Conservation (phyloP, 2,888 invertebrate species). For the Lasioglossum villosulum region DNA sequence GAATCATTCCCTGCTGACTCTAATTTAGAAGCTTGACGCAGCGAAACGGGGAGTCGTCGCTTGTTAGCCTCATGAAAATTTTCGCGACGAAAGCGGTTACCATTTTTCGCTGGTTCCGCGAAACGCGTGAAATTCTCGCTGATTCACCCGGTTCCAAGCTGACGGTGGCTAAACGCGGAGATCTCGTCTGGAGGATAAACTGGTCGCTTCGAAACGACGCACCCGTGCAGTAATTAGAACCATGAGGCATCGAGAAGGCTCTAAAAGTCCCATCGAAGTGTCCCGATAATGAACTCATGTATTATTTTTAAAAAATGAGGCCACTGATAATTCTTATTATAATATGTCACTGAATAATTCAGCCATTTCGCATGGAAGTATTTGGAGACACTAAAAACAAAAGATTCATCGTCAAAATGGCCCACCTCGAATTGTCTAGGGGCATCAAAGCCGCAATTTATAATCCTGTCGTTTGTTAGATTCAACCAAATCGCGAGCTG, state of each 20-base stretch:
- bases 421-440: too few species aligned
- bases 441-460: too few species aligned
- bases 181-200: neutral
- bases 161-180: slow-evolving; percentile 19
- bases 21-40: slow-evolving; percentile 38
- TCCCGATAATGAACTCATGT: neutral
- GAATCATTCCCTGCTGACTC: slow-evolving; percentile 30
- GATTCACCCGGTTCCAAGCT: slow-evolving; percentile 44
- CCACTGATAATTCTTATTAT: neutral
- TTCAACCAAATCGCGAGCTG: neutral
- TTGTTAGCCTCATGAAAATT: neutral
- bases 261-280: neutral
- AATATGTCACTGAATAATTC: too few species aligned
- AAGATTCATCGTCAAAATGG: too few species aligned
- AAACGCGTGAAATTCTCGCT: slow-evolving; percentile 17
- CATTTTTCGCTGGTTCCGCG: slow-evolving; percentile 19
- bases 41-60: slow-evolving; percentile 3
- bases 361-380: too few species aligned
- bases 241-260: neutral
- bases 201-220: slow-evolving; percentile 7
- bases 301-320: neutral
- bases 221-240: neutral
- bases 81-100: neutral
- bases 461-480: too few species aligned
- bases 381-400: too few species aligned